These are phyloP conservation scores for Mantis religiosa DNA, from an alignment of 2,888 invertebrate species.

Conservation along the genomic window DNA sequence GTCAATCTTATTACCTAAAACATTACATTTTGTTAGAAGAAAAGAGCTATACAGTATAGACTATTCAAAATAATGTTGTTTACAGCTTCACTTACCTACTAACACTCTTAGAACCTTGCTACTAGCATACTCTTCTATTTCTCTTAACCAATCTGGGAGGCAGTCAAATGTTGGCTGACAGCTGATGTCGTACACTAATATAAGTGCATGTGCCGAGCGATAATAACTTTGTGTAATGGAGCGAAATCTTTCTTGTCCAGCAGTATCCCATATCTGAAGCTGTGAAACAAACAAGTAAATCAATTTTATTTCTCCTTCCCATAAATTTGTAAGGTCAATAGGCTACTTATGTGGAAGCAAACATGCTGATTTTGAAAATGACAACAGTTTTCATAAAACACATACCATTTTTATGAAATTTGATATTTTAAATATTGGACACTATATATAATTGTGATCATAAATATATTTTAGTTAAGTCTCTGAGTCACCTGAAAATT, in stretches of 20 bases:
- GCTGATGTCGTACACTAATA: slow-evolving; percentile 94
- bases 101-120: slow-evolving; percentile 89
- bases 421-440: too few relatives aligned
- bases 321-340: too few relatives aligned
- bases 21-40: neutral
- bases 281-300: slow-evolving; percentile 43
- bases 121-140: slow-evolving; percentile 97
- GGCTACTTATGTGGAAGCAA: too few relatives aligned
- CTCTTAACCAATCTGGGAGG: slow-evolving; percentile 92
- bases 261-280: slow-evolving; percentile 99
- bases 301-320: too few relatives aligned
- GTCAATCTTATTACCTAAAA: slow-evolving; percentile 91
- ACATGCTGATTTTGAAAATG: too few relatives aligned
- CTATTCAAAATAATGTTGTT: neutral
- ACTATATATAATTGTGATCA: too few relatives aligned
- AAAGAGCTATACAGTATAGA: neutral
- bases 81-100: slow-evolving; percentile 69
- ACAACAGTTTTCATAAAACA: too few relatives aligned
- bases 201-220: slow-evolving; percentile 93
- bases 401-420: too few relatives aligned
- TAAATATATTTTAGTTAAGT: too few relatives aligned
- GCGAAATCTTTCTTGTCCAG: slow-evolving; percentile 93
- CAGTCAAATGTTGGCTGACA: slow-evolving; percentile 98
- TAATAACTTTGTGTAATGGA: slow-evolving; percentile 98
- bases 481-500: too few relatives aligned